phyloP scores from a whole-genome alignment of 2,888 invertebrate genomes.

The Dicycla oo region DNA sequence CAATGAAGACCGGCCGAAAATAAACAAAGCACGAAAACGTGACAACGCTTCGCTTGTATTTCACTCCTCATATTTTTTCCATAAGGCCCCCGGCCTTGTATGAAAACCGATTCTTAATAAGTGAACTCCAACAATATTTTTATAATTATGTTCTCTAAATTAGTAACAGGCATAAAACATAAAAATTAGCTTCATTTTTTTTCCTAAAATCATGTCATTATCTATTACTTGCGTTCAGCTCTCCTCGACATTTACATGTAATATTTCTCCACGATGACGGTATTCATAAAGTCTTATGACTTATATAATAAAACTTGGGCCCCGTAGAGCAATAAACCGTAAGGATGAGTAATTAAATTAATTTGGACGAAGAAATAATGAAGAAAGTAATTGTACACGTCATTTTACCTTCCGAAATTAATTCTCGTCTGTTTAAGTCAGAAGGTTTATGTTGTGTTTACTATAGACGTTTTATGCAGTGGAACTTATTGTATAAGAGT shows the following conservation, averaged over 20 bases:
- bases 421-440: conserved; percentile 11
- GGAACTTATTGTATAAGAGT: not conserved
- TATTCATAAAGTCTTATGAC: conserved; percentile 14
- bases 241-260: not conserved
- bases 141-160: no score
- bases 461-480: not conserved
- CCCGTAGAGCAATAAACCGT: conserved; percentile 25
- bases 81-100: no score
- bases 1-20: no score
- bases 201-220: no score
- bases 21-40: no score
- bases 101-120: no score
- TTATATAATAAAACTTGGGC: conserved; percentile 43
- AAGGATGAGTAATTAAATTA: conserved; percentile 53
- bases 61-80: no score
- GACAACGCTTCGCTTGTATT: no score
- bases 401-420: conserved; percentile 11
- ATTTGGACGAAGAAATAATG: conserved; percentile 50
- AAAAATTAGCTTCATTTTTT: no score
- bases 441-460: conserved; percentile 2
- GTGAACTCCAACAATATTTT: no score
- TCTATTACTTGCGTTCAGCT: no score
- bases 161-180: no score
- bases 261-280: conserved; percentile 11
- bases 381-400: conserved; percentile 44